phyloP scores from a whole-genome alignment of 64 coral and sea anemone genomes.

The Trachythela sp. region DNA sequence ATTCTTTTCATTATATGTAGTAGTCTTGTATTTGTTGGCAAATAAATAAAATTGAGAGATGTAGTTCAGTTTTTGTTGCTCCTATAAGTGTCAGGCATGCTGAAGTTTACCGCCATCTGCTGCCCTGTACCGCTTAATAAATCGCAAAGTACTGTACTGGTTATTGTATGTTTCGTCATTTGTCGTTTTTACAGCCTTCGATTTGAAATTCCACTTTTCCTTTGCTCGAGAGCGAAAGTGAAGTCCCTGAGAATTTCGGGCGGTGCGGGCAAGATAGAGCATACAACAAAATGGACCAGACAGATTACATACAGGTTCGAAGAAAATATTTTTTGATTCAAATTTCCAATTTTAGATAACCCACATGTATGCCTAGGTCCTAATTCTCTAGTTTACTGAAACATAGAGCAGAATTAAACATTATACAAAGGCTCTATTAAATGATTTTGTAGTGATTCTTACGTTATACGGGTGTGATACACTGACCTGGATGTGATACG shows the following conservation, averaged over 20 bases:
- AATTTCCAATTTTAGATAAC: not conserved
- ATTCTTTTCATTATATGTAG: no score
- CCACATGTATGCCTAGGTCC: not conserved
- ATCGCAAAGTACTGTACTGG: no score
- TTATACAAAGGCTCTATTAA: not conserved
- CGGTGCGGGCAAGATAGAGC: not conserved
- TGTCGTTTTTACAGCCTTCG: not conserved
- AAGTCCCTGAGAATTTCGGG: not conserved
- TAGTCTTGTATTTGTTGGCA: no score
- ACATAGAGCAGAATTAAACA: not conserved
- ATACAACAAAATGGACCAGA: not conserved
- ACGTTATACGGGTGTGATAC: not conserved
- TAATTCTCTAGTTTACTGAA: not conserved
- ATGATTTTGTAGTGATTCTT: not conserved
- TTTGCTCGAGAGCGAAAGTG: not conserved
- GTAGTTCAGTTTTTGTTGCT: no score
- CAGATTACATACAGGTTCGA: not conserved
- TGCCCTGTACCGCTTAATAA: no score
- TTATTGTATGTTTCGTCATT: not conserved
- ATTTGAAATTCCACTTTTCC: constrained; percentile 3
- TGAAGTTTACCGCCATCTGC: no score
- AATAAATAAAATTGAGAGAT: no score
- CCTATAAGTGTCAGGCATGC: no score
- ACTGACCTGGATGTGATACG: not conserved
- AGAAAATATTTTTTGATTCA: not conserved